These are phyloP conservation scores for Turritopsis dohrnii DNA, from an alignment of 30 jellyfish, hydroid and myxozoan species.

Conservation along the genomic window DNA sequence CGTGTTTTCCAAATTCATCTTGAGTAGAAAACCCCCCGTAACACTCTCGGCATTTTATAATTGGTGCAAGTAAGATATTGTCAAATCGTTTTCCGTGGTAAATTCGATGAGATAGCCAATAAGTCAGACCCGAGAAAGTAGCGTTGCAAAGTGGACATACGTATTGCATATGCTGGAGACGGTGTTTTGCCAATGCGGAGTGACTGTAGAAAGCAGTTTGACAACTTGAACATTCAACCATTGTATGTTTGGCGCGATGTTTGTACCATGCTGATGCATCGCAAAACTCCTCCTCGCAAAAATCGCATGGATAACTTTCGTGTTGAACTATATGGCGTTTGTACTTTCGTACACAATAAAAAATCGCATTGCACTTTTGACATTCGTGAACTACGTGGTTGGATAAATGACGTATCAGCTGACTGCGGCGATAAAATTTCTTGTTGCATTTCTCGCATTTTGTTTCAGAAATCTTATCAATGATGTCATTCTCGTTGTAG, in stretches of 20 bases:
- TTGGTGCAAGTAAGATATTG: slow-evolving; percentile 14
- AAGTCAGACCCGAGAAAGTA: background rate
- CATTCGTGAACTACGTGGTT: slow-evolving; percentile 47
- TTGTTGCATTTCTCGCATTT: slow-evolving; percentile 42
- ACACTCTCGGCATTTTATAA: slow-evolving; percentile 22
- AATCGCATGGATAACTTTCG: slow-evolving; percentile 40
- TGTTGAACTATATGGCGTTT: slow-evolving; percentile 29
- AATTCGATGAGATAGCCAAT: slow-evolving; percentile 25
- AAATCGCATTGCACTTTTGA: slow-evolving; percentile 29
- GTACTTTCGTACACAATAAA: slow-evolving; percentile 33
- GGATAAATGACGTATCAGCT: slow-evolving; percentile 35
- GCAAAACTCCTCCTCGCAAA: slow-evolving; percentile 36
- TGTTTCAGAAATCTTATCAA: slow-evolving; percentile 34
- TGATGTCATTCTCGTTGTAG: background rate
- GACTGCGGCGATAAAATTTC: slow-evolving; percentile 36
- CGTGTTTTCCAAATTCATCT: slow-evolving; percentile 28
- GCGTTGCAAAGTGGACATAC: slow-evolving; percentile 19
- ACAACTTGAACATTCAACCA: slow-evolving; percentile 38
- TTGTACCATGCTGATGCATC: slow-evolving; percentile 50
- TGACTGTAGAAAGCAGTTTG: slow-evolving; percentile 24
- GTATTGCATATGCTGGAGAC: slow-evolving; percentile 8
- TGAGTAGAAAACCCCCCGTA: slow-evolving; percentile 17
- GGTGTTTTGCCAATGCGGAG: slow-evolving; percentile 18
- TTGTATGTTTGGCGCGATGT: slow-evolving; percentile 41
- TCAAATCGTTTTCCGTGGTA: slow-evolving; percentile 29